A percentile compares a stretch with the other conserved stretches of the same genome.
phyloP scores from a whole-genome alignment of 1,140 invertebrate genomes.

The Magallana angulata region DNA sequence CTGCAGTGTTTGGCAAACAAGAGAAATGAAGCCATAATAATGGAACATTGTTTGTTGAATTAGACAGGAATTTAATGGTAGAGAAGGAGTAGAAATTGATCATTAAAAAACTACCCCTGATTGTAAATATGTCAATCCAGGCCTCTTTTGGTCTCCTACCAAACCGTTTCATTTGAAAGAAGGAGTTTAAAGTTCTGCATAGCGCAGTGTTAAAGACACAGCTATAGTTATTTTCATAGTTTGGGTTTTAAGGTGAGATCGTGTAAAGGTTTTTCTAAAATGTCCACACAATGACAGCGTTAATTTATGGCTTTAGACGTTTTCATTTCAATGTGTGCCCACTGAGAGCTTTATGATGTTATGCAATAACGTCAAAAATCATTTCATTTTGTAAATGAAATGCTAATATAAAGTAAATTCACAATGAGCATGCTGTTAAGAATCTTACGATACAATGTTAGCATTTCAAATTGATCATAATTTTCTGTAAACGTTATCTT shows the following conservation, averaged over 20 bases:
- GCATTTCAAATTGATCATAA: too few species aligned
- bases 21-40: slow-evolving; percentile 9
- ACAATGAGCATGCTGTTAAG: too few species aligned
- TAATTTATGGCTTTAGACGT: slow-evolving; percentile 28
- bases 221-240: not conserved
- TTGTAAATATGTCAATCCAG: slow-evolving; percentile 17
- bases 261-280: not conserved
- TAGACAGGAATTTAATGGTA: not conserved
- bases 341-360: not conserved
- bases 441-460: too few species aligned
- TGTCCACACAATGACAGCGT: not conserved
- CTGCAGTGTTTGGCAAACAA: slow-evolving; percentile 4
- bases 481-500: too few species aligned
- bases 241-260: slow-evolving; percentile 11
- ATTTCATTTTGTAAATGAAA: too few species aligned
- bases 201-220: not conserved
- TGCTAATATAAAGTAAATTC: too few species aligned
- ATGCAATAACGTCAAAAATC: not conserved
- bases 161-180: not conserved
- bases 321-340: not conserved
- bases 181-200: slow-evolving; percentile 5
- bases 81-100: not conserved
- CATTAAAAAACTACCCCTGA: not conserved
- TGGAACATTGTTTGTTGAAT: slow-evolving; percentile 13
- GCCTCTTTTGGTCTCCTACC: not conserved